Base-by-base conservation (phyloP, 92 coral and sea anemone species). In the Palythoa heliodiscus region DNA sequence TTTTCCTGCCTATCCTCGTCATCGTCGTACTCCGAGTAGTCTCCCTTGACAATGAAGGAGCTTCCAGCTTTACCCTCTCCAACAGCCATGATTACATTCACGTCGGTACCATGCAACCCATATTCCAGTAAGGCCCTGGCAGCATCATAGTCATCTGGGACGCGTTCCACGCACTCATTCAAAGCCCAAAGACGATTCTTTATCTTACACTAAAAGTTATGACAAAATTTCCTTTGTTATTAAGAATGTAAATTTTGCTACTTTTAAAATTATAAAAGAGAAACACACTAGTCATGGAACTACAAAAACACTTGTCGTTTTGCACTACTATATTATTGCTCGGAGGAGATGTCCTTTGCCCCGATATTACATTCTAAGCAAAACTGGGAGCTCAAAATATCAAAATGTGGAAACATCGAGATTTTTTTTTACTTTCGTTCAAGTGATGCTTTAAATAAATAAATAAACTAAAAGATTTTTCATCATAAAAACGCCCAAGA, bases 181-280 rank as follows among this genome's bases (percentile, higher is more conserved):
- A 97, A 90, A 25, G 95, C 99, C 99, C 99, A 97, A 40, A 97
- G 83, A 23, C 99, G 96, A 91, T 97, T 97, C 81, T 93, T 93
- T 6, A 97, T 96, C 86, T 97, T 97, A 67, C 98, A 95, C 99
- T 97, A 73, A 12, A 85, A 35, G 12, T 12, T 80, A 7, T 1
- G 16, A 48, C 10, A 19, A 7, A 16, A 66, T 0, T 1, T 63
- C 48, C 23, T 24, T 9, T 69, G 19, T 24, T 3, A 24, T 69
- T 24, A 11, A 25, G 23, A 24, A 69, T 20, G 13, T 20, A 66
- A n/a, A 13, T 7, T 19, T 3, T 20, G 11, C 71, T 20, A 24
- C 29, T 66, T 4, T 5, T 66, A 10, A 20, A 9, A 10, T 23
- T 66, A 10, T 58, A 15, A 58, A 12, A 10, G 16, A 68, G 3